phyloP scores from a whole-genome alignment of 2,888 invertebrate species.

The Diadromus collaris region DNA sequence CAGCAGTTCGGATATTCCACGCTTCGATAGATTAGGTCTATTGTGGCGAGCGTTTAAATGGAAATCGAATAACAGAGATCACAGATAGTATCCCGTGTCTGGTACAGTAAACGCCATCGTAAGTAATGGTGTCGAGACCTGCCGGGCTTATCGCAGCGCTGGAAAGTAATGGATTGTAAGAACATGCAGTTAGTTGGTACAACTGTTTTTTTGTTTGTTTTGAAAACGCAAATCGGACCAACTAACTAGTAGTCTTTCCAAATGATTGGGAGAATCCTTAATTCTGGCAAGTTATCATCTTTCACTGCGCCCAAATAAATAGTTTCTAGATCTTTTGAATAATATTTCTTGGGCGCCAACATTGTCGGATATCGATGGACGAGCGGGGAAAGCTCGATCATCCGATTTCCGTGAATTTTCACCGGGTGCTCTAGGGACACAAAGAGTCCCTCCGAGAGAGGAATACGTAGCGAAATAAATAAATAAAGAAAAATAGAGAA shows the following conservation, averaged over 20 bases:
- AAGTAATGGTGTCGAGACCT: background rate
- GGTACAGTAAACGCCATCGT: background rate
- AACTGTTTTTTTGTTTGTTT: background rate
- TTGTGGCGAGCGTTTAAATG: background rate
- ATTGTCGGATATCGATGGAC: constrained; percentile 56
- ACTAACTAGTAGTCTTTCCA: background rate
- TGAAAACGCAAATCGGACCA: background rate
- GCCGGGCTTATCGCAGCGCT: background rate
- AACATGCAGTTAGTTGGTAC: background rate
- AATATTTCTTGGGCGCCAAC: constrained; percentile 24
- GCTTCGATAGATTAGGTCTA: constrained; percentile 20
- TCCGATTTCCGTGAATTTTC: constrained; percentile 44
- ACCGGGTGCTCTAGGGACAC: constrained; percentile 11
- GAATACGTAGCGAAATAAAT: constrained; percentile 35
- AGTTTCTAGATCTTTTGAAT: background rate
- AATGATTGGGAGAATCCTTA: background rate
- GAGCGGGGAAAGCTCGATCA: constrained; percentile 53
- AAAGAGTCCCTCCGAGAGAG: constrained; percentile 16
- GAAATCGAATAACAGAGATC: constrained; percentile 13
- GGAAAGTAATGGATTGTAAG: background rate
- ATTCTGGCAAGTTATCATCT: background rate
- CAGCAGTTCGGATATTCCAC: constrained; percentile 38
- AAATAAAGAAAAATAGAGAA: constrained; percentile 29
- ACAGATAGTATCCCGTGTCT: background rate
- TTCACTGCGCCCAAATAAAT: background rate